Evolutionary conservation across 2,113 vertebrate genomes (phyloP).

Genomic region (Fregetta grallaria): DNA sequence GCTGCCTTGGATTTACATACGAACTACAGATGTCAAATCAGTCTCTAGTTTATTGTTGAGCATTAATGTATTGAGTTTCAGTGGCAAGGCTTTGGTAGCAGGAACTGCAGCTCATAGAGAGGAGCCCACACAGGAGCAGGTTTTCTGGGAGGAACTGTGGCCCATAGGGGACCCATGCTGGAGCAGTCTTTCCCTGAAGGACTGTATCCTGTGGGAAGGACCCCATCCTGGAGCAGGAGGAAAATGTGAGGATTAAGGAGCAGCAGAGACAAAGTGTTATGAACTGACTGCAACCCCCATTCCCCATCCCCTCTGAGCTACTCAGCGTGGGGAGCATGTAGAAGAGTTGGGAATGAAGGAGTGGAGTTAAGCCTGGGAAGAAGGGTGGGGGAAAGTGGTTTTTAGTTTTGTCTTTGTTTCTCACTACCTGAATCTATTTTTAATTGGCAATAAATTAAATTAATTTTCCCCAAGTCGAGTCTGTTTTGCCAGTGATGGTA

Average conservation of each 20-base stretch:
- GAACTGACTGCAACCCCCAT: too few relatives aligned
- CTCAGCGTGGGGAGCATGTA: too few relatives aligned
- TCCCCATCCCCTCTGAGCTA: too few relatives aligned
- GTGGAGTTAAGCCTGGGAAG: too few relatives aligned
- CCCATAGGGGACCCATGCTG: neutral
- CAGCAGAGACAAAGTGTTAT: too few relatives aligned
- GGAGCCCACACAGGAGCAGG: neutral
- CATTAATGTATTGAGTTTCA: neutral
- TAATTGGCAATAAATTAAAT: neutral
- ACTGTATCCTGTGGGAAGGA: too few relatives aligned
- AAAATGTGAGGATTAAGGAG: too few relatives aligned
- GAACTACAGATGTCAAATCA: neutral
- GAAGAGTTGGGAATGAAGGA: too few relatives aligned
- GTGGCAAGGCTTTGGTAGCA: neutral
- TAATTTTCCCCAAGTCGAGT: neutral
- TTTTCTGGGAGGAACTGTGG: neutral
- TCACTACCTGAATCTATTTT: neutral
- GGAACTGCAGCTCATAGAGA: neutral
- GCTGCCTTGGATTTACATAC: neutral
- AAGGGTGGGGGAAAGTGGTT: too few relatives aligned
- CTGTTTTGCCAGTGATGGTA: neutral
- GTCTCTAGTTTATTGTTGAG: neutral
- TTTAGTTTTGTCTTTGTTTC: too few relatives aligned
- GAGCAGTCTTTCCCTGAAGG: neutral
- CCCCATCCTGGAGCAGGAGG: too few relatives aligned